Evolutionary conservation across 2,113 vertebrate species (phyloP).

Genomic region (Limanda limanda): DNA sequence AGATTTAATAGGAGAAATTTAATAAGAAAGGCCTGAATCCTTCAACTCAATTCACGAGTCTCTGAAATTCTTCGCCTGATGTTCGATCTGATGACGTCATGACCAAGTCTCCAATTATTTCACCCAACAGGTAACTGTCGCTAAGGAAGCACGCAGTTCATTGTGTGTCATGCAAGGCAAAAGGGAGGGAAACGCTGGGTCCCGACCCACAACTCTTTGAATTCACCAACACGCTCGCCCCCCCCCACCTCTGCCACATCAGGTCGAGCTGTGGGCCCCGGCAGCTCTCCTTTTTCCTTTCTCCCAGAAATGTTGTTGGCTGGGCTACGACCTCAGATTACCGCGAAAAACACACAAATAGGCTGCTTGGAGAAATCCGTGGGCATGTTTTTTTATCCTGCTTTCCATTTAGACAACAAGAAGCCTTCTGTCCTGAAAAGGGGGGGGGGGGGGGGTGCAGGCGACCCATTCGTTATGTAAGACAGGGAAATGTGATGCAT

Average conservation of each 20-base stretch:
- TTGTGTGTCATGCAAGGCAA: neutral
- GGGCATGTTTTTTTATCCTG: constrained; percentile 70
- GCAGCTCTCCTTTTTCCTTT: constrained; percentile 11
- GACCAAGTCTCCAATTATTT: neutral
- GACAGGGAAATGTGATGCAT: constrained; percentile 74
- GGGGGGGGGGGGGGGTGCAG: constrained; percentile 50
- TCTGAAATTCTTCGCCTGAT: constrained; percentile 1
- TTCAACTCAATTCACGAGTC: neutral
- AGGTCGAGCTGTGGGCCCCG: constrained; percentile 17
- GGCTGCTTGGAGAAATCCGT: constrained; percentile 56
- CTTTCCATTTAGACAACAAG: constrained; percentile 77
- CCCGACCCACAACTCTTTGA: neutral
- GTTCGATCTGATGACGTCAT: neutral
- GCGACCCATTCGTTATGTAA: constrained; percentile 73
- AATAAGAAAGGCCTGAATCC: neutral
- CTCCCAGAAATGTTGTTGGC: constrained; percentile 42
- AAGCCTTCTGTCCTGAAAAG: constrained; percentile 72
- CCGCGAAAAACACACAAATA: constrained; percentile 72
- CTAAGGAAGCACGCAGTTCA: neutral
- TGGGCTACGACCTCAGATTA: constrained; percentile 55
- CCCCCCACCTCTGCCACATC: constrained; percentile 9
- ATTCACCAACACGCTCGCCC: constrained; percentile 30
- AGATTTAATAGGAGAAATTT: neutral
- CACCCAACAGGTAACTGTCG: constrained; percentile 11
- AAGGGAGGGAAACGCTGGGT: too few species aligned